A percentile compares a stretch with the other conserved stretches of the same genome.
Conservation (phyloP, 2,888 invertebrate genomes). For the Eueremaeus valkanovi region DNA sequence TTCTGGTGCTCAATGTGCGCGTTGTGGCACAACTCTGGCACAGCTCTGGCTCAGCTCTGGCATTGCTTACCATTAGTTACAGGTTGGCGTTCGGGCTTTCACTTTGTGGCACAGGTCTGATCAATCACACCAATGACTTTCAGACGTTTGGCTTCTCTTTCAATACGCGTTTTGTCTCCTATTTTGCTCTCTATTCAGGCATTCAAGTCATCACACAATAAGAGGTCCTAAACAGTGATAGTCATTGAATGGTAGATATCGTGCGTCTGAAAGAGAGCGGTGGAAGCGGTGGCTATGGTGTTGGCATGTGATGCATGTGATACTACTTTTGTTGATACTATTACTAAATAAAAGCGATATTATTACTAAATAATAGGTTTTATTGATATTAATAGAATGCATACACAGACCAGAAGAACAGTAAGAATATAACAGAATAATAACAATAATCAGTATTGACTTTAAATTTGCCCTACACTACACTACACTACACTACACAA, state of each 20-base stretch:
- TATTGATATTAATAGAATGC: constrained; percentile 2
- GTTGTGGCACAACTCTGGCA: too few species aligned
- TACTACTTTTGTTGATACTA: neutral
- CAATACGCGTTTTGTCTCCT: neutral
- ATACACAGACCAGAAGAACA: too few species aligned
- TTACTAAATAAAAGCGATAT: neutral
- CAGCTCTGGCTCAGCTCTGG: neutral
- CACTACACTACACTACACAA: too few species aligned
- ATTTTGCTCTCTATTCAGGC: neutral
- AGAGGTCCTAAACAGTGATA: constrained; percentile 6
- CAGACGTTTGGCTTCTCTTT: neutral
- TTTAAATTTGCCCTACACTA: too few species aligned
- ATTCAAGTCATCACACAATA: constrained; percentile 4
- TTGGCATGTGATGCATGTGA: constrained; percentile 15
- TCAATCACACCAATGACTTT: constrained; percentile 25
- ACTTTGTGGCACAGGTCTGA: constrained; percentile 7
- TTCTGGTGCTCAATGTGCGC: too few species aligned
- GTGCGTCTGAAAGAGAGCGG: neutral
- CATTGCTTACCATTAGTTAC: constrained; percentile 4
- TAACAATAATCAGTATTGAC: too few species aligned
- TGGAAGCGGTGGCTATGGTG: neutral
- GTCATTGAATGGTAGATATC: neutral
- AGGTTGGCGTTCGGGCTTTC: constrained; percentile 15
- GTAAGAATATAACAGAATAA: too few species aligned
- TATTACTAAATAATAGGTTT: neutral